A percentile compares a stretch with the other conserved stretches of the same genome.
Evolutionary conservation across 92 coral and sea anemone species (phyloP).

Genomic region (Epizoanthus illoricatus): DNA sequence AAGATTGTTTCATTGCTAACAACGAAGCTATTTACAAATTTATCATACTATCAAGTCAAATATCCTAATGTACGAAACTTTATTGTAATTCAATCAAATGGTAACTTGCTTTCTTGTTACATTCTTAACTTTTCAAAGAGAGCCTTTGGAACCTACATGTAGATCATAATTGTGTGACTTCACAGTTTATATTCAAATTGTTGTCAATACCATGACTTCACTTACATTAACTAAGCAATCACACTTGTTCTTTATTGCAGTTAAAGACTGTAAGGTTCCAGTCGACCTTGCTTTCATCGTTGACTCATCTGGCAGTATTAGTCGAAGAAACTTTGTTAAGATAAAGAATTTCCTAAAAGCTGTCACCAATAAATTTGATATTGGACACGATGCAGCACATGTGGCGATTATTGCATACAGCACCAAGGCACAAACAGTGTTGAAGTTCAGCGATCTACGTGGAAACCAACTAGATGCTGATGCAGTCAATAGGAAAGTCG

Average conservation of each 20-base stretch:
- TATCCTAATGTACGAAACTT: too few species aligned
- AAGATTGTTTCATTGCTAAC: too few species aligned
- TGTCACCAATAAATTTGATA: background rate
- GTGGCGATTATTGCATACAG: constrained; percentile 27
- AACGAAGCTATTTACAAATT: too few species aligned
- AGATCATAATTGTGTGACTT: too few species aligned
- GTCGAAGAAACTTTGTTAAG: constrained; percentile 33
- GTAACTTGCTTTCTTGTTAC: too few species aligned
- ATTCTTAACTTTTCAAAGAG: too few species aligned
- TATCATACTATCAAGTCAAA: too few species aligned
- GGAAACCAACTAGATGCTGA: constrained; percentile 17
- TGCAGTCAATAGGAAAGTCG: constrained; percentile 17
- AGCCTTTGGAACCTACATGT: too few species aligned
- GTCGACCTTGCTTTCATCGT: constrained; percentile 20
- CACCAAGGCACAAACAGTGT: constrained; percentile 18
- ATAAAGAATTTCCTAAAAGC: constrained; percentile 18
- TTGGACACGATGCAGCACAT: constrained; percentile 22
- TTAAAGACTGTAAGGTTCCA: constrained; percentile 16
- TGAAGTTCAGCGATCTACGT: constrained; percentile 29
- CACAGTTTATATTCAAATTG: too few species aligned
- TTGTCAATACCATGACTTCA: too few species aligned
- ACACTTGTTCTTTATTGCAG: background rate
- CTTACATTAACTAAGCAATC: background rate
- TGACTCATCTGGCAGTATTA: constrained; percentile 35
- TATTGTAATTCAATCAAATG: too few species aligned